Percentiles rank a stretch among this genome's conserved stretches.
Evolutionary conservation across 2,797 vertebrate genomes (phyloP).

Genomic region (Tragopan temminckii): DNA sequence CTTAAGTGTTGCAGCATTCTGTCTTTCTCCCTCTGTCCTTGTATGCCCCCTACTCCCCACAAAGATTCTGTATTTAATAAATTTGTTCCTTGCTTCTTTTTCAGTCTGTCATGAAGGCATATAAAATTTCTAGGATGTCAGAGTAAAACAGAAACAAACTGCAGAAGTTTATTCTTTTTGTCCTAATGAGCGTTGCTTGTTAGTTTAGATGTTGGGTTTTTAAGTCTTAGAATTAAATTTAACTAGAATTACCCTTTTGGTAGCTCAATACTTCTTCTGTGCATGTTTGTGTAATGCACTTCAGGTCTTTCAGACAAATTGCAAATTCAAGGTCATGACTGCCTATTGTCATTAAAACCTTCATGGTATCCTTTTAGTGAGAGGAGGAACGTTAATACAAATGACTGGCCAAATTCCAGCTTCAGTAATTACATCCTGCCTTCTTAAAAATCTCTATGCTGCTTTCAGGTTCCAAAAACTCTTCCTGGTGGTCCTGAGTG

Average conservation of each 20-base stretch:
- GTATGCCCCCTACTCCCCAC: not conserved
- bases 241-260: not conserved
- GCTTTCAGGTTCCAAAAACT: not conserved
- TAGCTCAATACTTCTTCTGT: not conserved
- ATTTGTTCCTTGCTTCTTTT: not conserved
- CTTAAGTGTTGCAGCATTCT: not conserved
- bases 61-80: not conserved
- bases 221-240: not conserved
- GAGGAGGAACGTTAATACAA: not conserved
- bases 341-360: conserved; percentile 10
- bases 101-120: not conserved
- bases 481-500: not conserved
- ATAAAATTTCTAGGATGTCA: not conserved
- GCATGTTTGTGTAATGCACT: not conserved
- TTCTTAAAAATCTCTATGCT: not conserved
- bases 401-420: conserved; percentile 1
- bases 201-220: not conserved
- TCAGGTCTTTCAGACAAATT: conserved; percentile 17
- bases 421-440: not conserved
- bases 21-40: not conserved
- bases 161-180: not conserved
- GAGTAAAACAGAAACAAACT: not conserved
- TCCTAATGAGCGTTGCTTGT: not conserved
- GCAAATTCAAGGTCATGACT: conserved; percentile 2
- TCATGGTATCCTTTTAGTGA: not conserved